Conservation (phyloP, 2,888 invertebrate species). For the Rhamphomyia laevipes region DNA sequence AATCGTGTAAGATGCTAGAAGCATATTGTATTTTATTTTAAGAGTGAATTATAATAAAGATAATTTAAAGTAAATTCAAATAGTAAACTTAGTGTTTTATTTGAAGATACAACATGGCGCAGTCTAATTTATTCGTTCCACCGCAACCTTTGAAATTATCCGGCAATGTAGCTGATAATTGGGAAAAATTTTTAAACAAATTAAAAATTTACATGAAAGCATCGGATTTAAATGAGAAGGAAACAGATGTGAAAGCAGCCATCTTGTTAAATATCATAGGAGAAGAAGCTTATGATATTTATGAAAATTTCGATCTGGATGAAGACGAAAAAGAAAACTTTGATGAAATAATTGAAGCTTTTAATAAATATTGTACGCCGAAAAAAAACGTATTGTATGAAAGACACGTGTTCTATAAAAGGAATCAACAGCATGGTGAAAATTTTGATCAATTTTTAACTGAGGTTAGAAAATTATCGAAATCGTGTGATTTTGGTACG, state of each 20-base stretch:
- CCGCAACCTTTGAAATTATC: slow-evolving; percentile 4
- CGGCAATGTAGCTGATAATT: slow-evolving; percentile 13
- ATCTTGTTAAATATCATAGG: slow-evolving; percentile 15
- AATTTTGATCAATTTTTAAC: no score
- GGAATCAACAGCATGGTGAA: no score
- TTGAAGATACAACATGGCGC: slow-evolving; percentile 1
- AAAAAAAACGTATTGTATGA: no score
- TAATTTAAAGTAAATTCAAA: no score
- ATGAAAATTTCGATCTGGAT: slow-evolving; percentile 9
- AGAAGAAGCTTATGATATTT: slow-evolving; percentile 14
- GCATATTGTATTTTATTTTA: no score
- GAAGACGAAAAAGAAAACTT: slow-evolving; percentile 4
- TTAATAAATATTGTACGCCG: slow-evolving; percentile 13
- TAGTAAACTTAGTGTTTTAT: no score
- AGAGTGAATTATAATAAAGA: no score
- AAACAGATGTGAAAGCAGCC: slow-evolving; percentile 10
- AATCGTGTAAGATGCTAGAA: no score
- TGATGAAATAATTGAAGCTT: slow-evolving; percentile 6
- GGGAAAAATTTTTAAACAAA: slow-evolving; percentile 11
- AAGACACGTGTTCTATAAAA: no score
- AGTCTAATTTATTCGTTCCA: background rate
- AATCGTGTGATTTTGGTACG: slow-evolving; percentile 18
- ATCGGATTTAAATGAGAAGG: slow-evolving; percentile 4
- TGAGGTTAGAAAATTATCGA: slow-evolving; percentile 18
- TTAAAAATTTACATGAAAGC: slow-evolving; percentile 13